Base-by-base conservation (phyloP, 2,797 vertebrate species). In the Hipposideros larvatus region DNA sequence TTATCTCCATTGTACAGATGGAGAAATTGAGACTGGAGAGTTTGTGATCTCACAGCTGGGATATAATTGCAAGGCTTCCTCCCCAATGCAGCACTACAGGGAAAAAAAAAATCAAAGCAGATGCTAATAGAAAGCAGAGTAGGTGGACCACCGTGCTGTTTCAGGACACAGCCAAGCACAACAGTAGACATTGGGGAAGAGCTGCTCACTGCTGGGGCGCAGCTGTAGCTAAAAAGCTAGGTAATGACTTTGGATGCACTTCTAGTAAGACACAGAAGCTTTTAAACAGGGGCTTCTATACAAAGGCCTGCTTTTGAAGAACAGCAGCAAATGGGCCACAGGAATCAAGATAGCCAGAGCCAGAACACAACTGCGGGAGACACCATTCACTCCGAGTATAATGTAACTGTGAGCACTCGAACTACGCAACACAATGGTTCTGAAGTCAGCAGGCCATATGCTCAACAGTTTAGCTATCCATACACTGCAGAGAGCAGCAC, bases 21-120 rank as follows among this genome's bases (percentile, higher is more conserved):
- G 65, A 95, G 87, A 93, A 75, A 93, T 34, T 79, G 79, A 96
- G 57, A 41, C 34, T 46, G 15, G 16, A 79, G 82, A 74, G 79
- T 79, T 63, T 63, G 73, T 80, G 34, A 96, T 70, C 41, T 31
- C 75, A 93, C 16, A 55, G 21, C 16, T 96, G 59, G 51, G 26
- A n/a, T 57, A 55, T 87, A 87, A 90, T 84, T 80, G 87, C 24
- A 71, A 90, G 70, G 18, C 79, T 70, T 3, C 21, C 31, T 91
- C 77, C 21, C 24, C 41, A 41, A 53, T 87, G 46, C 24, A 84
- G 37, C 34, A 31, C 46, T 73, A 48, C 9, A 68, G 59, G 3
- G 51, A 48, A 43, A 65, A 71, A 70, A 77, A 26, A 71, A 59
- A 26, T 24, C 26, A 10, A 92, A 90, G 66, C 24, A 92, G 31